phyloP scores from a whole-genome alignment of 2,888 invertebrate species.

The Trichopria drosophilae region DNA sequence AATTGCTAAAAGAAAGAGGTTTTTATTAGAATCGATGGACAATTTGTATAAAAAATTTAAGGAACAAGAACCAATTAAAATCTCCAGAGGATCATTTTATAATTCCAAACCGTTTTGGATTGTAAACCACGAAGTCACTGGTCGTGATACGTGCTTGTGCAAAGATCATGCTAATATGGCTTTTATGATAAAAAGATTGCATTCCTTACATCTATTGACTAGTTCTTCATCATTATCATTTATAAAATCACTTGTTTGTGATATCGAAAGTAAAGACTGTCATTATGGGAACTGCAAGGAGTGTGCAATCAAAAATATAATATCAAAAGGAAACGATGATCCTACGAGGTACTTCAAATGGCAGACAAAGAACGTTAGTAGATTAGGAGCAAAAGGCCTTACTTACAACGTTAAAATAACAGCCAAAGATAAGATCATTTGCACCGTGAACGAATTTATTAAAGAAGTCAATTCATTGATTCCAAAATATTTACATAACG shows the following conservation, averaged over 20 bases:
- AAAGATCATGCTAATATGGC: conserved; percentile 12
- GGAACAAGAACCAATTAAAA: conserved; percentile 2
- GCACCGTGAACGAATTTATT: conserved; percentile 5
- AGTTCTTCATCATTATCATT: background rate
- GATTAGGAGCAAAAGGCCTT: conserved; percentile 15
- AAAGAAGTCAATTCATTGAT: too few relatives aligned
- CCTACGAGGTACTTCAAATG: conserved; percentile 12
- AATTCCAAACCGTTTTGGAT: conserved; percentile 14
- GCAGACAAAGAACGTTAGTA: conserved; percentile 13
- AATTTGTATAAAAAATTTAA: conserved; percentile 17
- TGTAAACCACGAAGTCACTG: conserved; percentile 3
- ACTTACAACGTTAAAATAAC: conserved; percentile 17
- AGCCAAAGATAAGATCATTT: conserved; percentile 6
- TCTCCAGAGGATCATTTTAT: conserved; percentile 10
- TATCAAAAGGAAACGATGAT: background rate
- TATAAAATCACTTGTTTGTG: conserved; percentile 10
- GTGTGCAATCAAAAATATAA: background rate
- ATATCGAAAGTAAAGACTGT: conserved; percentile 10
- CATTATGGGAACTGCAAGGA: conserved; percentile 7
- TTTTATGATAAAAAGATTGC: conserved; percentile 8
- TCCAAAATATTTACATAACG: too few relatives aligned
- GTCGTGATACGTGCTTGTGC: conserved; percentile 14
- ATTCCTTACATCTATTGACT: background rate
- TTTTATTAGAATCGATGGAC: conserved; percentile 8
- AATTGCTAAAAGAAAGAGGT: conserved; percentile 14